These are phyloP conservation scores for Phainopepla nitens DNA, from an alignment of 2,113 vertebrate species.

Conservation along the genomic window DNA sequence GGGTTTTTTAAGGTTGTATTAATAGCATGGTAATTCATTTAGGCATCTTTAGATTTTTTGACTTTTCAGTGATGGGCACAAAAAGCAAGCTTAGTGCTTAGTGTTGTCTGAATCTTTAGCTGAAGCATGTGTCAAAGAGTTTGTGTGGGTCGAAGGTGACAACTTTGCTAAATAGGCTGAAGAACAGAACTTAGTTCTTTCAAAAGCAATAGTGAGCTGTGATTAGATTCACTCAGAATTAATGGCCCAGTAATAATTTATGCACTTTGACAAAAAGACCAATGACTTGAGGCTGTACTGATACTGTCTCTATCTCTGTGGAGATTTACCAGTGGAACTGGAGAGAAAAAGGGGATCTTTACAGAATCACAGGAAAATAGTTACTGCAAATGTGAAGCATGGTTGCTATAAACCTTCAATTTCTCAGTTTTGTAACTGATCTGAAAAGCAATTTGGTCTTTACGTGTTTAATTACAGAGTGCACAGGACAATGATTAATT, in stretches of 20 bases:
- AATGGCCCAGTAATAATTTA: not conserved
- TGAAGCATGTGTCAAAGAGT: not conserved
- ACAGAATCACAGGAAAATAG: not conserved
- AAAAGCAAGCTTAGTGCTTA: not conserved
- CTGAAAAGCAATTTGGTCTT: not conserved
- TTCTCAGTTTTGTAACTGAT: not conserved
- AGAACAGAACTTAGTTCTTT: not conserved
- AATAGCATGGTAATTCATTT: not conserved
- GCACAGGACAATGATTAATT: not conserved
- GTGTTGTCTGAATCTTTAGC: not conserved
- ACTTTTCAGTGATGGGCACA: not conserved
- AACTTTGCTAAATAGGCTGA: not conserved
- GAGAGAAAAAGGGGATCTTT: not conserved
- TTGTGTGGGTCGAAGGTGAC: not conserved
- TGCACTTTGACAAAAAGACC: not conserved
- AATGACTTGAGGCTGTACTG: not conserved
- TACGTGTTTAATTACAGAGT: not conserved
- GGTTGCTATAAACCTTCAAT: not conserved
- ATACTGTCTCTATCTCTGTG: not conserved
- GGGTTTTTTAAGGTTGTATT: not conserved
- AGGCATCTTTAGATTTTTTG: not conserved
- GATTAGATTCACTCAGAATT: not conserved
- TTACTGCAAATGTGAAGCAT: not conserved
- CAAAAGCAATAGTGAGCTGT: constrained; percentile 21
- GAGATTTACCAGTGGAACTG: not conserved